Evolutionary conservation across 1,140 invertebrate species (phyloP).

Genomic region (Drosophila lini): DNA sequence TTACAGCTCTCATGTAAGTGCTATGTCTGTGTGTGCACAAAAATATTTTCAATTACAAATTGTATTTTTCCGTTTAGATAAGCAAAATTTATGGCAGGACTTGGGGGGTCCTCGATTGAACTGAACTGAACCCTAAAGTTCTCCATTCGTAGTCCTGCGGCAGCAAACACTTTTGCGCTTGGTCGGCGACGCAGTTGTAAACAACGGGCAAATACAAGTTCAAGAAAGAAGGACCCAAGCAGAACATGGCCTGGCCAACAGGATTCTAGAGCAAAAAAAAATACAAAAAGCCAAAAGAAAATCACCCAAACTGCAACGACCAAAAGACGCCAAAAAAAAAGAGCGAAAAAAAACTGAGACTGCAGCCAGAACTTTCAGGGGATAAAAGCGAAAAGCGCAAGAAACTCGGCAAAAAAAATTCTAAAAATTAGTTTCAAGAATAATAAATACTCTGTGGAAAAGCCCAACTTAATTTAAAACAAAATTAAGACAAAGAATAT

Average conservation of each 20-base stretch:
- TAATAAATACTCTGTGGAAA: slow-evolving; percentile 8
- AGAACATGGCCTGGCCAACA: slow-evolving; percentile 18
- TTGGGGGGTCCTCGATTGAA: slow-evolving; percentile 3
- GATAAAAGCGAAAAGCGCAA: slow-evolving; percentile 18
- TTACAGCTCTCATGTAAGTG: slow-evolving; percentile 31
- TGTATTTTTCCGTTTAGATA: slow-evolving; percentile 82
- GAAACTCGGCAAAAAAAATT: slow-evolving; percentile 3
- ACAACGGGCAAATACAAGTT: slow-evolving; percentile 58
- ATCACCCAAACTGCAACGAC: slow-evolving; percentile 25
- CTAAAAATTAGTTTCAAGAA: background rate
- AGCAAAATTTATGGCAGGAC: slow-evolving; percentile 78
- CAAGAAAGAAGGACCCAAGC: slow-evolving; percentile 18
- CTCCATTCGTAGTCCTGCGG: slow-evolving; percentile 63
- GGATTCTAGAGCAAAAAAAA: slow-evolving; percentile 2
- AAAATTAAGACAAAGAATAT: background rate
- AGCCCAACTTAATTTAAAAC: background rate
- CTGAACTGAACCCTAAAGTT: slow-evolving; percentile 16
- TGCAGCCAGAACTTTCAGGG: slow-evolving; percentile 26
- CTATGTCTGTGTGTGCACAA: slow-evolving; percentile 33
- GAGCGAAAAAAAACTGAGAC: background rate
- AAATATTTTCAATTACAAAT: slow-evolving; percentile 83
- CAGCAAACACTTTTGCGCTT: slow-evolving; percentile 78
- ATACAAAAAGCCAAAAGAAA: background rate
- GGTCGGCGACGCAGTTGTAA: slow-evolving; percentile 74
- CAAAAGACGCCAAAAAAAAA: slow-evolving; percentile 42